phyloP scores from a whole-genome alignment of 1,140 invertebrate species.

The Anagrus nilaparvatae region DNA sequence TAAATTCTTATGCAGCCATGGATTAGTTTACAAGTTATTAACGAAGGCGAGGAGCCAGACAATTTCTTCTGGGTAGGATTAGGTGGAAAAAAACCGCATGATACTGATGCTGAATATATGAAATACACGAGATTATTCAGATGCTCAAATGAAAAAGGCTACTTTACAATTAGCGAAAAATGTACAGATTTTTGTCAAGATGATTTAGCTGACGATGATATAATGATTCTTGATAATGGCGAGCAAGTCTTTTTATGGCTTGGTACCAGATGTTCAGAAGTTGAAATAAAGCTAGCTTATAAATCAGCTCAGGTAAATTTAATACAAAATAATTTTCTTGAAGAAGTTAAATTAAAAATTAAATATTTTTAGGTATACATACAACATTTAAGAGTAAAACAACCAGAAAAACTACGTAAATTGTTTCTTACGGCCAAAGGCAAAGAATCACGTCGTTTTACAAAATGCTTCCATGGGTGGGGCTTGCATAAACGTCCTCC shows the following conservation, averaged over 20 bases:
- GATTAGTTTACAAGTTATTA: slow-evolving; percentile 79
- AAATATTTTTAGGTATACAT: slow-evolving; percentile 75
- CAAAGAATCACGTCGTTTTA: slow-evolving; percentile 89
- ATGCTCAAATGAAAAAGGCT: slow-evolving; percentile 99
- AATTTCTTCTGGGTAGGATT: slow-evolving; percentile 98
- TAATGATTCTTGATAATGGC: slow-evolving; percentile 99
- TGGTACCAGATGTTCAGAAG: slow-evolving; percentile 90
- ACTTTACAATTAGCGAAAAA: slow-evolving; percentile 98
- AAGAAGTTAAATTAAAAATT: background rate
- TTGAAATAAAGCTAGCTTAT: slow-evolving; percentile 97
- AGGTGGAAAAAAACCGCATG: slow-evolving; percentile 87
- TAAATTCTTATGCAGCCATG: slow-evolving; percentile 47
- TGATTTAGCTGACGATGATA: slow-evolving; percentile 98
- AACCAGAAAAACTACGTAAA: slow-evolving; percentile 84
- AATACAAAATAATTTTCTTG: slow-evolving; percentile 1
- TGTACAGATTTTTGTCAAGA: slow-evolving; percentile 99
- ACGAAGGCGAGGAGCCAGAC: slow-evolving; percentile 96
- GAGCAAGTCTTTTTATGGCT: slow-evolving; percentile 97
- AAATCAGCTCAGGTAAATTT: slow-evolving; percentile 87
- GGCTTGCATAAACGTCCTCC: slow-evolving; percentile 61
- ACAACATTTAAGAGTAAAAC: slow-evolving; percentile 92
- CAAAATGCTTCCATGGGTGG: slow-evolving; percentile 99
- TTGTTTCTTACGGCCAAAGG: slow-evolving; percentile 94
- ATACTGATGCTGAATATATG: slow-evolving; percentile 87
- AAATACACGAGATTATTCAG: slow-evolving; percentile 89